phyloP scores from a whole-genome alignment of 2,113 vertebrate species.

The Hydrolagus affinis region DNA sequence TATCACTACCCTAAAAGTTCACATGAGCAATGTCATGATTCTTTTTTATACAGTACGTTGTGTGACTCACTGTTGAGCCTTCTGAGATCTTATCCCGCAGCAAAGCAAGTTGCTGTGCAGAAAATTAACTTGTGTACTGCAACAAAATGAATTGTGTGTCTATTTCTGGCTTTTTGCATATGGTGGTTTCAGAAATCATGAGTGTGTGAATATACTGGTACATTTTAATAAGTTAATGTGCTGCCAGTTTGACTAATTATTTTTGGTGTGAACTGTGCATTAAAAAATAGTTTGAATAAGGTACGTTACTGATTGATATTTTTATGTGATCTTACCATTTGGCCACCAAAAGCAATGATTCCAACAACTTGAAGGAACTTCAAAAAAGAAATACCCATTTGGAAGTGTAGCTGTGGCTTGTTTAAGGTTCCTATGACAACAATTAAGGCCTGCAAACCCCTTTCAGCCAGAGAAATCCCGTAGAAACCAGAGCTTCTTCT shows the following conservation, averaged over 20 bases:
- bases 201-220: neutral
- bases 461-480: neutral
- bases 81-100: too few relatives aligned
- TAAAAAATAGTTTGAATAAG: neutral
- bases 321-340: neutral
- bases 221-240: neutral
- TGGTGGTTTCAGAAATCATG: neutral
- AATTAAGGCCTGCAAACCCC: neutral
- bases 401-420: too few relatives aligned
- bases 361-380: conserved; percentile 9
- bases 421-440: neutral
- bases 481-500: neutral
- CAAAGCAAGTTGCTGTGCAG: neutral
- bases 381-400: neutral
- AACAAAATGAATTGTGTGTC: neutral
- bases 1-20: too few relatives aligned
- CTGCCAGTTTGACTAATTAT: neutral
- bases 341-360: neutral
- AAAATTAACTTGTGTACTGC: neutral
- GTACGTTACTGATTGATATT: neutral
- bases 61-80: too few relatives aligned
- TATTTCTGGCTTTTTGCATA: neutral
- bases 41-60: too few relatives aligned
- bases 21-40: too few relatives aligned
- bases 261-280: neutral